These are phyloP conservation scores for Melinopterus prodromus DNA, from an alignment of 2,888 invertebrate species.

Conservation along the genomic window DNA sequence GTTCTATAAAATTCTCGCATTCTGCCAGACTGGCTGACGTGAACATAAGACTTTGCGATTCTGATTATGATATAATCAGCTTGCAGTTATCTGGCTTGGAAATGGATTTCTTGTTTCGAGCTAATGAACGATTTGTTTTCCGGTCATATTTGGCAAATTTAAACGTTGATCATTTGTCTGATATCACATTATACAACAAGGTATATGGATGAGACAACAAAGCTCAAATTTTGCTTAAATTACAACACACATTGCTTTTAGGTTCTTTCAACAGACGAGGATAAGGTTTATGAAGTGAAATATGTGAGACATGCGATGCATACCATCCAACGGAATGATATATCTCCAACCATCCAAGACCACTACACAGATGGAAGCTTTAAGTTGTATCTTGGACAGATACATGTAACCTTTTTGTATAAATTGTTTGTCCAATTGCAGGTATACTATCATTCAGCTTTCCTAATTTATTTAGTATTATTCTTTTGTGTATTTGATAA, in stretches of 20 bases:
- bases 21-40: conserved; percentile 71
- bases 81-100: conserved; percentile 73
- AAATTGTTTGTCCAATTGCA: conserved; percentile 71
- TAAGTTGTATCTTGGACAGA: conserved; percentile 72
- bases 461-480: not conserved
- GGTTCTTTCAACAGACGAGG: conserved; percentile 81
- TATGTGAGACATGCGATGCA: conserved; percentile 75
- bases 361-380: conserved; percentile 75
- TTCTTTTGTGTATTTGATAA: conserved; percentile 5
- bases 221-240: no score
- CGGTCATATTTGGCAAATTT: conserved; percentile 73
- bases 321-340: conserved; percentile 63
- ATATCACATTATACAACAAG: conserved; percentile 79
- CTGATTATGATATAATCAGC: conserved; percentile 75
- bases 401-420: conserved; percentile 75
- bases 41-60: conserved; percentile 72
- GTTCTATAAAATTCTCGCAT: conserved; percentile 78
- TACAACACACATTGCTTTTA: conserved; percentile 49
- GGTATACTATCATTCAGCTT: conserved; percentile 57
- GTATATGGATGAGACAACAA: conserved; percentile 55
- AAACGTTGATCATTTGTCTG: conserved; percentile 75
- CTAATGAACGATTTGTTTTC: conserved; percentile 79
- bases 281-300: conserved; percentile 81
- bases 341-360: conserved; percentile 60
- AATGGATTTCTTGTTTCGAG: conserved; percentile 79